Base-by-base conservation (phyloP, 2,113 vertebrate genomes). In the Sisor rabdophorus region DNA sequence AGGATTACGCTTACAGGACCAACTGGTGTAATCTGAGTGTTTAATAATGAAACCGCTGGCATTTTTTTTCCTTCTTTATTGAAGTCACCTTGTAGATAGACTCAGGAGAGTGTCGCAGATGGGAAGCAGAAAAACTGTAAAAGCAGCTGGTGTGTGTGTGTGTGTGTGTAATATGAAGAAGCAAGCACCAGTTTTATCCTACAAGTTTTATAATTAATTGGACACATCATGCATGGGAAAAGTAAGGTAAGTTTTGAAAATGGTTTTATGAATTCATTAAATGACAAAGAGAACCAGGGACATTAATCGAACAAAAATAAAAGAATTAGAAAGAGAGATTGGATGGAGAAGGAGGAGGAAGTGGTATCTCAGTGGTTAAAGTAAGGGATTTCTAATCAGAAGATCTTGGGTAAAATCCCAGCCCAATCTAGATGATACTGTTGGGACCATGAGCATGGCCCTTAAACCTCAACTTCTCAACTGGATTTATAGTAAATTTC, bases 71-170 rank as follows among this genome's bases (percentile, higher is more conserved):
- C 26, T 68, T 44, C 48, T 69, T 69, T 69, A 76, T 76, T 68
- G 64, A 53, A 59, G 64, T 69, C 63, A 69, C 64, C 75, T 76
- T 69, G 75, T 30, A 58, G 32, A 76, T 59, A 48, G 53, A 59
- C 32, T 56, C 67, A 5, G 40, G 17, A 55, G 12, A 68, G 63
- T 12, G 36, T 19, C n/a, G 40, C 13, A 58, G 17, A 76, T 28
- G 64, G 48, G 64, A 48, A 8, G 24, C 75, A 59, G 50, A 56
- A 47, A 59, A 28, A 52, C 28, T 68, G 40, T 76, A 19, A 76
- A 68, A 65, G 53, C 16, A 75, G 17, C 6, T 12, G 28, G 22
- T 60, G 15, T 22, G 22, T 17, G 55, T 26, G 36, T 56, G 68
- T 71, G 69, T 69, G 65, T 55, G 30, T 55, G 30, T 72, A 63